Evolutionary conservation across 2,797 vertebrate genomes (phyloP), one percentile per base, ranked within the genome.

Genomic region (Propithecus perrieri): DNA sequence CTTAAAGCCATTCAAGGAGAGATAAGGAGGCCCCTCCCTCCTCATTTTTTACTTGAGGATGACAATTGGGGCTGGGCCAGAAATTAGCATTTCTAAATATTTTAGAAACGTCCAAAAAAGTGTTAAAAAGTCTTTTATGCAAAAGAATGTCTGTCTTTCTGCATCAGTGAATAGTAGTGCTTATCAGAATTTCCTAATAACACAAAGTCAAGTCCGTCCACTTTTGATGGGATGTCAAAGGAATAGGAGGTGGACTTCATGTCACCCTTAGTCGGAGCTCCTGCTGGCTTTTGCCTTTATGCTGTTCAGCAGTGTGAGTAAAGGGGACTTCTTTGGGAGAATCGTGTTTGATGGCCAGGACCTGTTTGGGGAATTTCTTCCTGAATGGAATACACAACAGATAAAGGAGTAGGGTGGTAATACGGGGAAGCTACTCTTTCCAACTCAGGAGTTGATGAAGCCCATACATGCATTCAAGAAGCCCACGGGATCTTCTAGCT

Each of bases 401-500:
- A 48, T 93, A 91, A 10, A 78, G 95, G 87, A 88, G 7, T 41
- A 11, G 67, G 92, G 85, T 81, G 74, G 48, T 88, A 85, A 95
- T 80, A 93, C 96, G 92, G 95, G 95, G 96, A 93, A 81, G 85
- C 95, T 96, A 97, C 90, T 75, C 96, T 93, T 59, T 96, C 89
- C 95, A 89, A 86, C 50, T 99, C 98, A 99, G 65, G 99, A 99
- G 99, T 99, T 99, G 98, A 99, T 99, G 91, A 99, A 99, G 97
- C 98, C 99, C 86, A 99, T 99, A 84, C 99, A 99, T 0, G 99
- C 99, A 0, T 99, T 99, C 59, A 99, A 98, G 98, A 99, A 99
- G 81, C 99, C 99, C 0, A 98, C 99, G 28, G 99, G 99, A 97
- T 99, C 99, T 94, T 99, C 99, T 97, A 99, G 99, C 98, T 99